Conservation (phyloP, 2,888 invertebrate genomes). For the Thumatha senex region DNA sequence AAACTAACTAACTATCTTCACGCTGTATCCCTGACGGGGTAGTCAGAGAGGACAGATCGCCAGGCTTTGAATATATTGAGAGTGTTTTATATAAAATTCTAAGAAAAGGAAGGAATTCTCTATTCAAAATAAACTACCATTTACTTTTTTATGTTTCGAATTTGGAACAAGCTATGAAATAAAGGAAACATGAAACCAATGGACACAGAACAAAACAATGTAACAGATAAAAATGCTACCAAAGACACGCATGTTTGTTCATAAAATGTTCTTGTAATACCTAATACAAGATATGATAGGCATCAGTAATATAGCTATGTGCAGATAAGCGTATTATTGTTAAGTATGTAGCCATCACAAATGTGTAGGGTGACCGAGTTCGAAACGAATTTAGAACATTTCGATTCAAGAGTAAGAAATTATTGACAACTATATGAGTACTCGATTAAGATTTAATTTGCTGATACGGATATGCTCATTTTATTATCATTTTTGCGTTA, state of each 20-base stretch:
- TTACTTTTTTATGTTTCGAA: conserved; percentile 3
- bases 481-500: too few species aligned
- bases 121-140: neutral
- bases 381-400: neutral
- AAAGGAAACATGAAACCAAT: conserved; percentile 18
- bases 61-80: too few species aligned
- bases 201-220: conserved; percentile 35
- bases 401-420: neutral
- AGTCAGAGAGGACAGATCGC: too few species aligned
- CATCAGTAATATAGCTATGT: conserved; percentile 34
- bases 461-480: too few species aligned
- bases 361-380: conserved; percentile 8
- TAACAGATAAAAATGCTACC: conserved; percentile 30
- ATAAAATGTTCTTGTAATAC: conserved; percentile 27
- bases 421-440: neutral
- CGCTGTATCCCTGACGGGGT: too few species aligned
- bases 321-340: conserved; percentile 30
- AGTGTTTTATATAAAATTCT: too few species aligned
- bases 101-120: neutral
- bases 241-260: conserved; percentile 15
- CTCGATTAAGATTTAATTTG: too few species aligned
- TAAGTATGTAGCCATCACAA: conserved; percentile 16
- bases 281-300: conserved; percentile 35
- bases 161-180: conserved; percentile 7
- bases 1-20: too few species aligned